Evolutionary conservation across 2,888 invertebrate genomes (phyloP).

Genomic region (Tortrix viridana): DNA sequence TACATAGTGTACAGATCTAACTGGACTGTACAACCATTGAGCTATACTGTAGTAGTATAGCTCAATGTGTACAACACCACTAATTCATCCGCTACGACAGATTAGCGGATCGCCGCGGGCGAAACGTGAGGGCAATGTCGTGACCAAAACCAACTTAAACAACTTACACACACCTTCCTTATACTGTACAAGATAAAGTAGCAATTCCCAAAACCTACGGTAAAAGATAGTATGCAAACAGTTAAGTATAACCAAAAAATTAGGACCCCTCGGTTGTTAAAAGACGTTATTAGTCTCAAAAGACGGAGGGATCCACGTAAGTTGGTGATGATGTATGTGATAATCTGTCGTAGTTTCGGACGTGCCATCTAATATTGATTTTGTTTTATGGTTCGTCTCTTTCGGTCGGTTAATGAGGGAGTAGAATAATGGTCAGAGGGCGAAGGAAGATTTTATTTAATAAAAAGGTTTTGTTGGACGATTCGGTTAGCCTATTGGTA

Average conservation of each 20-base stretch:
- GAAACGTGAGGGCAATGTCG: slow-evolving; percentile 33
- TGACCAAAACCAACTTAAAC: neutral
- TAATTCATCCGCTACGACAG: slow-evolving; percentile 23
- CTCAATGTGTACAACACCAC: too few species aligned
- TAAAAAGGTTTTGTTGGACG: too few species aligned
- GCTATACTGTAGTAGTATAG: too few species aligned
- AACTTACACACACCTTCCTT: neutral
- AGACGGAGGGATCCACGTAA: slow-evolving; percentile 37
- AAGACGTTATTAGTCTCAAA: slow-evolving; percentile 9
- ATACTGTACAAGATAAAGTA: neutral
- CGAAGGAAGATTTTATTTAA: too few species aligned
- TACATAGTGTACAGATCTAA: too few species aligned
- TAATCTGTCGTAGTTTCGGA: slow-evolving; percentile 52
- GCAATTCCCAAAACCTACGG: neutral
- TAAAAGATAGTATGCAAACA: slow-evolving; percentile 2
- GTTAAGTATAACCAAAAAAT: slow-evolving; percentile 18
- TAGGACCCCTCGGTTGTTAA: slow-evolving; percentile 15
- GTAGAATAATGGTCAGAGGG: slow-evolving; percentile 3
- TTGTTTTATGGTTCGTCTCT: slow-evolving; percentile 52
- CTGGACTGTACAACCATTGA: too few species aligned
- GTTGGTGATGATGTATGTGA: slow-evolving; percentile 48
- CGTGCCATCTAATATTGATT: slow-evolving; percentile 50
- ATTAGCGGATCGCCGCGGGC: slow-evolving; percentile 35
- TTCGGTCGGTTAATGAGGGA: slow-evolving; percentile 29
- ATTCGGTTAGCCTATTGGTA: too few species aligned